phyloP scores from a whole-genome alignment of 2,113 vertebrate species.

The Romanogobio albipinnatus region DNA sequence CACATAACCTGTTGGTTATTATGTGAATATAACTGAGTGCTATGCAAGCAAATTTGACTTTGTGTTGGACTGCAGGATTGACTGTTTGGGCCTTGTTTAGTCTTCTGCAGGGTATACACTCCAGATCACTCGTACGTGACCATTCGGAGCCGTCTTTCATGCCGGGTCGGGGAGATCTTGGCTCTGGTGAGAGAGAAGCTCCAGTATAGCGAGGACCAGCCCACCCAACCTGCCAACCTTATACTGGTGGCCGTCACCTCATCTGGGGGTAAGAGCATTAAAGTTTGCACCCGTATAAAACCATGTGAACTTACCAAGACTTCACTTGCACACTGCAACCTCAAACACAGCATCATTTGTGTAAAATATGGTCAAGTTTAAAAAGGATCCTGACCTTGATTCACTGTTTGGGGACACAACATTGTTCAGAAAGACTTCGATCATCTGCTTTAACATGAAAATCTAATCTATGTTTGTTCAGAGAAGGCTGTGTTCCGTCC shows the following conservation, averaged over 20 bases:
- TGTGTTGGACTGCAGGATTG: neutral
- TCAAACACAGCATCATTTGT: neutral
- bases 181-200: constrained; percentile 91
- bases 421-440: constrained; percentile 16
- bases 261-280: constrained; percentile 81
- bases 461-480: constrained; percentile 63
- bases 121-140: constrained; percentile 97
- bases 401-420: constrained; percentile 22
- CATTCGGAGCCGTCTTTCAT: constrained; percentile 93
- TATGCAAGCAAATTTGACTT: neutral
- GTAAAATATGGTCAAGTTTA: neutral
- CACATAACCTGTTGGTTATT: neutral
- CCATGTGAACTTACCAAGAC: neutral
- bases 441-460: constrained; percentile 19
- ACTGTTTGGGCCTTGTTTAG: constrained; percentile 63
- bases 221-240: constrained; percentile 82
- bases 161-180: constrained; percentile 94
- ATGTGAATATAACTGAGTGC: neutral
- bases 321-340: neutral
- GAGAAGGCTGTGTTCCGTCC: constrained; percentile 93
- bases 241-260: constrained; percentile 91
- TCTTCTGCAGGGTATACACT: constrained; percentile 97
- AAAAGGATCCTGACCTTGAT: neutral
- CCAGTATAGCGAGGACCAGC: constrained; percentile 93
- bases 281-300: neutral